phyloP scores from a whole-genome alignment of 2,888 invertebrate species.

The Tetragonula carbonaria region DNA sequence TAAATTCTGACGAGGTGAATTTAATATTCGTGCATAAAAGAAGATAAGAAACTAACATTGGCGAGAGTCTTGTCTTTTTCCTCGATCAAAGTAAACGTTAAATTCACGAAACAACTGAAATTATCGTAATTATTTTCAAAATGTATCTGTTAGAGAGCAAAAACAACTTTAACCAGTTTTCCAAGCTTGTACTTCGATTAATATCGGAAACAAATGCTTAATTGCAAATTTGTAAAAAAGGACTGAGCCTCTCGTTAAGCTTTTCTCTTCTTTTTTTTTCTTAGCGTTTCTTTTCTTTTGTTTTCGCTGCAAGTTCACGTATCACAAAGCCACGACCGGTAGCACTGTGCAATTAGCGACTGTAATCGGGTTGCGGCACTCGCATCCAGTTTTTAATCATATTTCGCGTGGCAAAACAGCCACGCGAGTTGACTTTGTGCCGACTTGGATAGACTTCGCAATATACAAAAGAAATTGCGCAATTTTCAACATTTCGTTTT shows the following conservation, averaged over 20 bases:
- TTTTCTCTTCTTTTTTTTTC: too few species aligned
- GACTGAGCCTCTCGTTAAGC: neutral
- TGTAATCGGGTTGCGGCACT: constrained; percentile 9
- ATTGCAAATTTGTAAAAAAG: neutral
- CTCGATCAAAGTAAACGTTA: neutral
- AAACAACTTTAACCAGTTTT: neutral
- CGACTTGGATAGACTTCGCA: neutral
- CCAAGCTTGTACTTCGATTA: neutral
- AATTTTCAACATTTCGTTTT: neutral
- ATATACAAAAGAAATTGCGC: neutral
- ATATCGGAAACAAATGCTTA: neutral
- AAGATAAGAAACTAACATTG: neutral
- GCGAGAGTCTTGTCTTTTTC: neutral
- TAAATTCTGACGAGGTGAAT: neutral
- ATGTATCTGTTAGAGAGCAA: neutral
- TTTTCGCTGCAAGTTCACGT: neutral
- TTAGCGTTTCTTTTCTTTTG: too few species aligned
- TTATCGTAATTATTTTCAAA: neutral
- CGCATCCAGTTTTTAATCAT: constrained; percentile 10
- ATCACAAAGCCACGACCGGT: neutral
- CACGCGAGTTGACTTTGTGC: neutral
- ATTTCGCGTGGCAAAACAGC: constrained; percentile 5
- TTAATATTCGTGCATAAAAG: neutral
- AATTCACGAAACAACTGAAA: neutral
- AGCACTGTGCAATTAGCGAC: constrained; percentile 5